Evolutionary conservation across 2,797 vertebrate genomes (phyloP).

Genomic region (Eospalax fontanierii): DNA sequence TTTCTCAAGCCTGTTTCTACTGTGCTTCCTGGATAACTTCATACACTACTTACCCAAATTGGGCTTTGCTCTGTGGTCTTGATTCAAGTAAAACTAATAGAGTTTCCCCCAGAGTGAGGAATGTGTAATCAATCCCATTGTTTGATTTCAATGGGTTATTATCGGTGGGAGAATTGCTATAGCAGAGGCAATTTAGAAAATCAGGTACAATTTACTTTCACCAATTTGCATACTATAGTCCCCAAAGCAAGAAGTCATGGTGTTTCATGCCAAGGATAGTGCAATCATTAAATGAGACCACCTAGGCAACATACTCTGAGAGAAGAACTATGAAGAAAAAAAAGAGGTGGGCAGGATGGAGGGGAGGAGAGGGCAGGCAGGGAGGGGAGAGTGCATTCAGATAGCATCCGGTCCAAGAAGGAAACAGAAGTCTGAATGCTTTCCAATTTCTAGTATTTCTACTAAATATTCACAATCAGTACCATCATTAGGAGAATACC

Average conservation of each 20-base stretch:
- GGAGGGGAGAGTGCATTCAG: neutral
- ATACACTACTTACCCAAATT: conserved; percentile 78
- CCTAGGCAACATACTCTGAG: conserved; percentile 40
- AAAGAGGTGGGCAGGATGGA: neutral
- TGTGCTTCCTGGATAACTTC: conserved; percentile 73
- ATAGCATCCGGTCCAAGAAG: conserved; percentile 1
- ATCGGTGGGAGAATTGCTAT: conserved; percentile 82
- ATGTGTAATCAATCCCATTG: conserved; percentile 86
- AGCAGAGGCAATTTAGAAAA: conserved; percentile 83
- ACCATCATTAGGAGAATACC: neutral
- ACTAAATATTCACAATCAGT: conserved; percentile 40
- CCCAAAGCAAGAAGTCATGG: conserved; percentile 72
- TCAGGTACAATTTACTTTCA: conserved; percentile 84
- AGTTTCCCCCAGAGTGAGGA: conserved; percentile 79
- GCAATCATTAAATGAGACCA: conserved; percentile 65
- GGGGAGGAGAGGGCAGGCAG: no score
- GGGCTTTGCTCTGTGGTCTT: conserved; percentile 76
- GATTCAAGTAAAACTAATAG: conserved; percentile 85
- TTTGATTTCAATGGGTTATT: conserved; percentile 85
- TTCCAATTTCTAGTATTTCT: neutral
- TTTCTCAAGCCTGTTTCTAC: conserved; percentile 71
- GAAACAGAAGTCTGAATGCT: neutral
- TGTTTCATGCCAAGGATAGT: conserved; percentile 64
- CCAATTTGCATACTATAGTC: conserved; percentile 78
- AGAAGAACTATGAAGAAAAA: neutral